phyloP scores from a whole-genome alignment of 2,888 invertebrate species.

The Biston stratarius region DNA sequence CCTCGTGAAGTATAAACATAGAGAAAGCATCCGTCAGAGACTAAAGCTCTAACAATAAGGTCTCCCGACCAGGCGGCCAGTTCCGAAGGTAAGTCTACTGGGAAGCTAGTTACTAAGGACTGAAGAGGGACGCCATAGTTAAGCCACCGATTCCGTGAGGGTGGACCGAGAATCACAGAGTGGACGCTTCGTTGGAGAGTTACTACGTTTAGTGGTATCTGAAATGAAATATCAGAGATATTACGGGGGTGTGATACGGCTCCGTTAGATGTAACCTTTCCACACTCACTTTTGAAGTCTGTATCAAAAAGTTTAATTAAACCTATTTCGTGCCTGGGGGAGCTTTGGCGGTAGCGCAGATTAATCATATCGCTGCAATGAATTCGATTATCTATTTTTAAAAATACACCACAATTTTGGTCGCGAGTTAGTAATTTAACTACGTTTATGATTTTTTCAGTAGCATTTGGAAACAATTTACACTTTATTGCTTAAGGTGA shows the following conservation, averaged over 20 bases:
- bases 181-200: slow-evolving; percentile 95
- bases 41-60: slow-evolving; percentile 87
- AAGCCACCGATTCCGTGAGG: slow-evolving; percentile 95
- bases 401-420: too few species aligned
- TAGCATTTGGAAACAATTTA: too few species aligned
- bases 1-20: slow-evolving; percentile 95
- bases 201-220: slow-evolving; percentile 94
- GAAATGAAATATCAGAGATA: slow-evolving; percentile 42
- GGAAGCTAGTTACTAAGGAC: slow-evolving; percentile 90
- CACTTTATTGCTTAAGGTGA: too few species aligned
- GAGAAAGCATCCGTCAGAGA: slow-evolving; percentile 96
- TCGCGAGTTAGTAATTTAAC: too few species aligned
- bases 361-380: too few species aligned
- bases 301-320: too few species aligned
- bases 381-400: too few species aligned
- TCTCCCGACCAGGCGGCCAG: slow-evolving; percentile 69
- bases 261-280: neutral
- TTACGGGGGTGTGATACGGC: neutral
- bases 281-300: too few species aligned
- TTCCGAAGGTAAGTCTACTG: slow-evolving; percentile 75
- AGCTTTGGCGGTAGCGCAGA: too few species aligned
- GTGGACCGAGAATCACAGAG: slow-evolving; percentile 94
- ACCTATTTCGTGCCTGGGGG: too few species aligned
- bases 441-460: too few species aligned
- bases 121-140: slow-evolving; percentile 94